These are phyloP conservation scores for Phalacrocorax carbo DNA, from an alignment of 2,113 vertebrate genomes.

Conservation along the genomic window DNA sequence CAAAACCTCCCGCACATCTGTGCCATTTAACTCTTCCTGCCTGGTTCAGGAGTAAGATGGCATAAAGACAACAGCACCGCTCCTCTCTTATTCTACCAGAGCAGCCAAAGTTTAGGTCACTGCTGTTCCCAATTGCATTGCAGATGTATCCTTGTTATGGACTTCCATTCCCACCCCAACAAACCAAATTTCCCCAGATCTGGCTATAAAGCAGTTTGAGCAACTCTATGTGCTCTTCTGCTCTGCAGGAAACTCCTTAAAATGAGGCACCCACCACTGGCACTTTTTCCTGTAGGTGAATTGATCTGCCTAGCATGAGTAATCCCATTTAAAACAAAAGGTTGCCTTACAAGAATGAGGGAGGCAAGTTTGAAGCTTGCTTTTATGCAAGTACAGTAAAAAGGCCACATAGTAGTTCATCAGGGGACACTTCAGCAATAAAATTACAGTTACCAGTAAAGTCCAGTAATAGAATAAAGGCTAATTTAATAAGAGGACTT, in stretches of 20 bases:
- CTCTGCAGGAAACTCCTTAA: slow-evolving; percentile 14
- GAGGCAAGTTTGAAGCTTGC: neutral
- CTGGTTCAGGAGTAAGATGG: neutral
- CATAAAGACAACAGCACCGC: neutral
- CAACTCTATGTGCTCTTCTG: neutral
- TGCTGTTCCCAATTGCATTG: neutral
- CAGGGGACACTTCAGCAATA: slow-evolving; percentile 20
- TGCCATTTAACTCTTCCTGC: neutral
- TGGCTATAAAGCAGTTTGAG: neutral
- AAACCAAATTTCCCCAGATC: neutral
- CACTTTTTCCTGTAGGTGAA: slow-evolving; percentile 26
- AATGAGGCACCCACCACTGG: neutral
- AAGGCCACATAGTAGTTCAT: slow-evolving; percentile 19
- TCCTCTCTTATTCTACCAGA: neutral
- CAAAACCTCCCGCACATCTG: neutral
- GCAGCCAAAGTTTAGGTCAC: neutral
- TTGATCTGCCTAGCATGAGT: slow-evolving; percentile 28
- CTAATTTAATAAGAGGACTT: slow-evolving; percentile 45
- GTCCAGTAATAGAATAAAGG: slow-evolving; percentile 47
- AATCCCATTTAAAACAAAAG: slow-evolving; percentile 47
- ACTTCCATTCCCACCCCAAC: neutral
- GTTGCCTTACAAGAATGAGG: slow-evolving; percentile 4
- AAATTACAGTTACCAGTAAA: slow-evolving; percentile 24
- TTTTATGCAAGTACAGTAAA: slow-evolving; percentile 24
- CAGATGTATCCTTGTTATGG: neutral